Base-by-base conservation (phyloP, 2,113 vertebrate genomes). In the Spilogale gracilis region DNA sequence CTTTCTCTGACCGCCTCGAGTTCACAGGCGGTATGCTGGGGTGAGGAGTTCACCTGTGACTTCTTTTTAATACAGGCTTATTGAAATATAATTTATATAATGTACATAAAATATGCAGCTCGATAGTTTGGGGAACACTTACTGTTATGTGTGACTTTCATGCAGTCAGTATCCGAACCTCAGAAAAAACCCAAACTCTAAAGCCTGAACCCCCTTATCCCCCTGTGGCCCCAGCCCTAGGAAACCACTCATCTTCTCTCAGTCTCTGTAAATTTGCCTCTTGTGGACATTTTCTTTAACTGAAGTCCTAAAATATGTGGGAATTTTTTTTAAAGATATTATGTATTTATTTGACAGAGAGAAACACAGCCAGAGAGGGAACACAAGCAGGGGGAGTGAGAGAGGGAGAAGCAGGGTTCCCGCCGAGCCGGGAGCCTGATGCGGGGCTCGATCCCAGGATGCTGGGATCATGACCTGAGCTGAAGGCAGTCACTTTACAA, bases 131-230 rank as follows among this genome's bases (percentile, higher is more conserved):
- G 18, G 10, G 50, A 11, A 8, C 30, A 20, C 30, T 60, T 43
- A 6, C 88, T 23, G 32, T 16, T 12, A 2, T 2, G 16, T 0
- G 9, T 7, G 1, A 3, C 4, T 7, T 5, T 48, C 17, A 17
- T 0, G 14, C 16, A n/a, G 1, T 23, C 23, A 10, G 0, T 7
- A 1, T 30, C 6, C 18, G 27, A 81, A 18, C 12, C 61, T 48
- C 9, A 4, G 8, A 63, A 82, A n/a, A 27, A 48, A 2, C 58
- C 20, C 45, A 23, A 27, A n/a, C 1, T 5, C 27, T 5, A 43
- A 2, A 52, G 43, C 32, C 25, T 2, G 0, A 16, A 10, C 61
- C 17, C 5, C 8, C 21, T 32, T 9, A 1, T 25, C 3, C 21
- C 9, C 3, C 14, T 7, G 1, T 5, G 43, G 14, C 81, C 78